Conservation (phyloP, 2,888 invertebrate genomes). For the Altica lythri region DNA sequence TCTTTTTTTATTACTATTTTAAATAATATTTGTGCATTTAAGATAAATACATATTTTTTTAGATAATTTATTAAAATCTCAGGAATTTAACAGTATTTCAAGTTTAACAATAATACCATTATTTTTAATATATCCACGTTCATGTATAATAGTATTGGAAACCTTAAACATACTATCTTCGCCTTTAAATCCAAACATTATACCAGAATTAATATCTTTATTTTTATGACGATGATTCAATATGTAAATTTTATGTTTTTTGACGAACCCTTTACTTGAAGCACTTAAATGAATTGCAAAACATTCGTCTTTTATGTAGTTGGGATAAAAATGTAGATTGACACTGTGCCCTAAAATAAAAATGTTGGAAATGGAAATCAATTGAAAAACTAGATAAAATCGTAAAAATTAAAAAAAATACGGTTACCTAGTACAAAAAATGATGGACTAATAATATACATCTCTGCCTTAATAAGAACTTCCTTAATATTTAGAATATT, state of each 20-base stretch:
- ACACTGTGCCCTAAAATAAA: constrained; percentile 47
- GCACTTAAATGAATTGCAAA: constrained; percentile 45
- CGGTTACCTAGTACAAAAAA: constrained; percentile 42
- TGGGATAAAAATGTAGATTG: constrained; percentile 47
- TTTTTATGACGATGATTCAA: constrained; percentile 35
- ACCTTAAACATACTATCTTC: constrained; percentile 40
- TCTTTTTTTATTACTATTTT: no score
- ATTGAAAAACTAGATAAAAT: background rate
- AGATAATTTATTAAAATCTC: no score
- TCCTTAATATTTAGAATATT: constrained; percentile 44
- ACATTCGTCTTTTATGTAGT: constrained; percentile 42
- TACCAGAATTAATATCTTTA: constrained; percentile 39
- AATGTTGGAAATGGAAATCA: background rate
- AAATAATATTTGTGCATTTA: no score
- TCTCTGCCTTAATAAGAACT: constrained; percentile 41
- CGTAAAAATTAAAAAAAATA: background rate
- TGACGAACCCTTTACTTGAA: constrained; percentile 40
- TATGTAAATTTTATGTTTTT: constrained; percentile 53
- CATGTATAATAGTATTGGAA: background rate
- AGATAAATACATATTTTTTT: no score
- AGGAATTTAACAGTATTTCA: constrained; percentile 14
- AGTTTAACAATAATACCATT: constrained; percentile 8
- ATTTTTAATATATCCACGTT: constrained; percentile 4
- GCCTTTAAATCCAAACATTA: constrained; percentile 42
- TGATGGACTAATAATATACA: constrained; percentile 45